Conservation (phyloP, 30 jellyfish, hydroid and myxozoan genomes). For the Turritopsis dohrnii region DNA sequence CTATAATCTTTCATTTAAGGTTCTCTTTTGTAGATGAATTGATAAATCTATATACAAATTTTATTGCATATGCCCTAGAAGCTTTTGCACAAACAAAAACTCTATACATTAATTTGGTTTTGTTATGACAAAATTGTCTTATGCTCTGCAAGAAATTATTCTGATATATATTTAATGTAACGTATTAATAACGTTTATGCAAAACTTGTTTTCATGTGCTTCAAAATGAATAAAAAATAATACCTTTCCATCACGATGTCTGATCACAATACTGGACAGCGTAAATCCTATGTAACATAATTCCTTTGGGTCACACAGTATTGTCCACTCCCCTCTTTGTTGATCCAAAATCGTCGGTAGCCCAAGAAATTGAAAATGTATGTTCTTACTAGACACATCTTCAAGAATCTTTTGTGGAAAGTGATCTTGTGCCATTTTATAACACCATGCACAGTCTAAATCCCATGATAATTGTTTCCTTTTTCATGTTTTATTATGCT, state of each 20-base stretch:
- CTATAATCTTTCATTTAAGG: no score
- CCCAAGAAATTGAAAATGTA: background rate
- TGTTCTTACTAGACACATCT: background rate
- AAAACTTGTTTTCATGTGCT: background rate
- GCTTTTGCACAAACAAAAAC: no score
- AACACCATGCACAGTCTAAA: background rate
- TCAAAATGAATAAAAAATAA: background rate
- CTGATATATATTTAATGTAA: no score
- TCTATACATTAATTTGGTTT: no score
- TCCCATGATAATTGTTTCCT: no score
- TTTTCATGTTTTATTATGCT: no score
- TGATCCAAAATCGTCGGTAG: slow-evolving; percentile 3
- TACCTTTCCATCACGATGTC: slow-evolving; percentile 6
- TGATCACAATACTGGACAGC: background rate
- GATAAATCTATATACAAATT: no score
- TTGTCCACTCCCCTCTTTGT: background rate
- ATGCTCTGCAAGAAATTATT: no score
- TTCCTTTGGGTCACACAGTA: slow-evolving; percentile 1
- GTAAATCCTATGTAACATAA: background rate
- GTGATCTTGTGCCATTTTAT: background rate
- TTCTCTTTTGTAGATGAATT: no score
- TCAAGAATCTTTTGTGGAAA: background rate
- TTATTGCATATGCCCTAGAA: no score
- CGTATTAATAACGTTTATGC: no score
- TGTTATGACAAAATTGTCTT: no score